These are phyloP conservation scores for Leptinotarsa lineolata DNA, from an alignment of 1,140 invertebrate species.

Conservation along the genomic window DNA sequence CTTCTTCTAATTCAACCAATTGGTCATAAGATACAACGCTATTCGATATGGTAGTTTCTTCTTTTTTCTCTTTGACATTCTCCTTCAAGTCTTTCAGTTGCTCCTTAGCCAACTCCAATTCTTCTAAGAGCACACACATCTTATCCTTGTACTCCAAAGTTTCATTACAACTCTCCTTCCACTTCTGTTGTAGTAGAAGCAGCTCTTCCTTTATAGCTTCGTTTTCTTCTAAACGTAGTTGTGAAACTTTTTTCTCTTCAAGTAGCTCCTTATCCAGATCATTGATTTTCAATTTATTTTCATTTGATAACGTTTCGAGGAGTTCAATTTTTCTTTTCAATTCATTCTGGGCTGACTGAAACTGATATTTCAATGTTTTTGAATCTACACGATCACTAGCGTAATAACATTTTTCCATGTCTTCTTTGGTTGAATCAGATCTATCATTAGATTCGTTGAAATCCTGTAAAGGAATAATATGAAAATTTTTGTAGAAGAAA, in stretches of 20 bases:
- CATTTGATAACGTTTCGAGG: conserved; percentile 54
- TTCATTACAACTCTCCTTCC: conserved; percentile 58
- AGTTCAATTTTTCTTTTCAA: conserved; percentile 55
- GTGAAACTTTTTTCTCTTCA: conserved; percentile 55
- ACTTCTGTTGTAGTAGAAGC: conserved; percentile 51
- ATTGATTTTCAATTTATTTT: conserved; percentile 53
- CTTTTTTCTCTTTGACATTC: conserved; percentile 26
- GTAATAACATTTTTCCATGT: conserved; percentile 14
- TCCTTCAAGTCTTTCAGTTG: conserved; percentile 1
- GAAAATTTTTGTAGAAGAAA: not conserved
- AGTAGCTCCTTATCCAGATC: conserved; percentile 46
- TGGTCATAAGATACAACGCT: conserved; percentile 38
- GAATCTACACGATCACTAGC: conserved; percentile 47
- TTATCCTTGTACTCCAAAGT: conserved; percentile 54
- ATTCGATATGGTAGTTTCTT: conserved; percentile 16
- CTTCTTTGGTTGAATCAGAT: conserved; percentile 29
- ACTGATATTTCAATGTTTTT: conserved; percentile 53
- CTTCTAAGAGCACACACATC: conserved; percentile 28
- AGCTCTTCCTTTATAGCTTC: conserved; percentile 57
- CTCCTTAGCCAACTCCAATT: conserved; percentile 29
- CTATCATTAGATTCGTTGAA: conserved; percentile 32
- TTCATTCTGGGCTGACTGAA: conserved; percentile 51
- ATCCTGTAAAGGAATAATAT: conserved; percentile 12
- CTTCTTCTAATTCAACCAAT: conserved; percentile 55
- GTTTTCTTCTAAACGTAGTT: conserved; percentile 50